Conservation (phyloP, 1,140 invertebrate genomes). For the Spodoptera frugiperda region DNA sequence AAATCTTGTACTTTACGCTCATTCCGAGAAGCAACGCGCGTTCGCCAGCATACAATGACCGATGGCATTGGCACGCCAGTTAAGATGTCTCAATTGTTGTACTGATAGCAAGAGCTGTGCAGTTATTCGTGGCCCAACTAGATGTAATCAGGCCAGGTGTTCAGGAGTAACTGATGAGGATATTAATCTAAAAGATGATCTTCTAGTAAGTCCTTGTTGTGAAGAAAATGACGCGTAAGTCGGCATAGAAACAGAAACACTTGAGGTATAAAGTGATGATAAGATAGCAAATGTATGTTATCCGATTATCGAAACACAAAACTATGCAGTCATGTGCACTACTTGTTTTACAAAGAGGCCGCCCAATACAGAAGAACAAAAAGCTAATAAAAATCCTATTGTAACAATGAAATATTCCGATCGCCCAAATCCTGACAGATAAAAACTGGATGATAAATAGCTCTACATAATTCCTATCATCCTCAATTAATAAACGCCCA, state of each 20-base stretch:
- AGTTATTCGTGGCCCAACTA: slow-evolving; percentile 21
- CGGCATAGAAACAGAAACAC: too few species aligned
- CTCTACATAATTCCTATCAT: slow-evolving; percentile 6
- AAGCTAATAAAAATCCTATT: too few species aligned
- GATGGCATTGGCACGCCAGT: slow-evolving; percentile 59
- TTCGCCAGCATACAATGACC: slow-evolving; percentile 55
- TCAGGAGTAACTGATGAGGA: neutral
- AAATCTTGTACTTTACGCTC: slow-evolving; percentile 5
- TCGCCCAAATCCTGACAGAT: neutral
- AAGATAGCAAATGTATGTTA: too few species aligned
- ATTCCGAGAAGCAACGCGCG: slow-evolving; percentile 32
- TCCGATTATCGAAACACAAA: too few species aligned
- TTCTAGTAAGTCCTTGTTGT: neutral
- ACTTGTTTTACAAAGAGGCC: too few species aligned
- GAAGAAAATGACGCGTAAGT: neutral
- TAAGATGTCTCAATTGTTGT: slow-evolving; percentile 10
- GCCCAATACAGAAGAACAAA: too few species aligned
- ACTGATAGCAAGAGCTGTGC: neutral
- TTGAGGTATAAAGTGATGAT: too few species aligned
- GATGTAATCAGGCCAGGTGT: slow-evolving; percentile 10
- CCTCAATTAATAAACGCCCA: slow-evolving; percentile 29
- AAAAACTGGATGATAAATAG: slow-evolving; percentile 2
- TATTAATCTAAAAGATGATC: neutral
- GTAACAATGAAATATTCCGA: neutral
- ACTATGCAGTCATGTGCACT: too few species aligned